A percentile compares a stretch with the other conserved stretches of the same genome.
These are phyloP conservation scores for Polypterus bichir DNA, from an alignment of 2,113 vertebrate genomes.

Conservation along the genomic window DNA sequence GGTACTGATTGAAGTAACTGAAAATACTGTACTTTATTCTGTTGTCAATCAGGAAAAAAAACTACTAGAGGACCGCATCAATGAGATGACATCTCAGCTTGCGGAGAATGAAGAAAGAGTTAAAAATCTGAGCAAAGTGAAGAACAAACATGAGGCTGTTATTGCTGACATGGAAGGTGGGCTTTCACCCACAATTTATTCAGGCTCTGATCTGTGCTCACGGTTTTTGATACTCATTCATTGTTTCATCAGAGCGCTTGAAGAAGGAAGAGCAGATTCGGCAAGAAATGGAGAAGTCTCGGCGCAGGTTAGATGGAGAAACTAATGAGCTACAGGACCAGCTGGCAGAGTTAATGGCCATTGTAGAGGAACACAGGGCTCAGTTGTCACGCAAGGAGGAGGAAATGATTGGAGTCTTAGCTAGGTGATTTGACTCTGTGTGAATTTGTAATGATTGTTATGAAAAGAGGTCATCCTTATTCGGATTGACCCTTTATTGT, in stretches of 20 bases:
- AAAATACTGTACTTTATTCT: too few relatives aligned
- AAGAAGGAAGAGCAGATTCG: constrained; percentile 79
- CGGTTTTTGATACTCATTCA: not conserved
- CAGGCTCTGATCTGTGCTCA: not conserved
- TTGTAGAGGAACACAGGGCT: constrained; percentile 54
- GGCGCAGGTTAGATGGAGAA: constrained; percentile 68
- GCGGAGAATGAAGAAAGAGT: constrained; percentile 79
- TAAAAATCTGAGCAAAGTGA: constrained; percentile 75
- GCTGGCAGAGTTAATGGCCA: constrained; percentile 61
- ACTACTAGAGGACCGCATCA: constrained; percentile 66
- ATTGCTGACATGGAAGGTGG: constrained; percentile 76
- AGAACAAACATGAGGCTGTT: constrained; percentile 74
- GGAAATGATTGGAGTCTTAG: constrained; percentile 66
- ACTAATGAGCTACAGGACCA: constrained; percentile 74
- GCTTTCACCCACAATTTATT: accelerated
- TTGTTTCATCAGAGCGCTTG: constrained; percentile 54
- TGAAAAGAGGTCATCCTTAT: too few relatives aligned
- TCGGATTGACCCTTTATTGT: too few relatives aligned
- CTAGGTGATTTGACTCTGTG: constrained; percentile 33
- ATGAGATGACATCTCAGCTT: constrained; percentile 64
- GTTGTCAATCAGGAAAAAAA: constrained; percentile 59
- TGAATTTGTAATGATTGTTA: too few relatives aligned
- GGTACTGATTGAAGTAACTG: not conserved
- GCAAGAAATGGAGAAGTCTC: constrained; percentile 77
- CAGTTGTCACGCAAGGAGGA: constrained; percentile 71